A percentile compares a stretch with the other conserved stretches of the same genome.
phyloP scores from a whole-genome alignment of 2,888 invertebrate genomes.

The Heliconius erato region DNA sequence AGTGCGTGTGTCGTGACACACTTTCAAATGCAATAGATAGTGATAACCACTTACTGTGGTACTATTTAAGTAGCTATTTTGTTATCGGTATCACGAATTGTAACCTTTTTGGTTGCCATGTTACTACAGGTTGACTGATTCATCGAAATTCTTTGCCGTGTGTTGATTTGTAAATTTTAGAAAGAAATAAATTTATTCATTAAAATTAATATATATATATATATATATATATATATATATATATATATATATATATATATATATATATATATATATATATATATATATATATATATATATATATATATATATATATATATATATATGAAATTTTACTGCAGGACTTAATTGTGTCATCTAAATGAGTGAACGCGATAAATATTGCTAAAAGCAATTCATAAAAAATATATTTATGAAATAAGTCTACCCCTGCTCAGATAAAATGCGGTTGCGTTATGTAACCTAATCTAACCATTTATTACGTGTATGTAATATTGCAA shows the following conservation, averaged over 20 bases:
- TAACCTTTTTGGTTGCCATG: slow-evolving; percentile 42
- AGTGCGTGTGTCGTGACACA: slow-evolving; percentile 68
- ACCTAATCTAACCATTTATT: too few relatives aligned
- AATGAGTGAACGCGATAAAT: too few relatives aligned
- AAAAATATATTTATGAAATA: background rate
- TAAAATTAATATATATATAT: too few relatives aligned
- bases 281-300: too few relatives aligned
- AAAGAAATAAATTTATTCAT: too few relatives aligned
- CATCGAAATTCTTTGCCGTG: background rate
- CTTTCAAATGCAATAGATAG: slow-evolving; percentile 69
- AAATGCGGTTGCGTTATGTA: background rate
- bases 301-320: too few relatives aligned
- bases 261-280: too few relatives aligned
- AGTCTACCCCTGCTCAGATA: background rate
- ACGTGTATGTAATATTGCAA: background rate
- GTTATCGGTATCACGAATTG: slow-evolving; percentile 48
- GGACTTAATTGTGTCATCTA: too few relatives aligned
- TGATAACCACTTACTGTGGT: slow-evolving; percentile 56
- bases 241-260: too few relatives aligned
- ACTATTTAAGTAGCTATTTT: slow-evolving; percentile 42
- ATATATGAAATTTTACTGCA: too few relatives aligned
- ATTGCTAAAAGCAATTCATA: too few relatives aligned
- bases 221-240: too few relatives aligned
- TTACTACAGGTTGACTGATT: slow-evolving; percentile 33
- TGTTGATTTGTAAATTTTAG: background rate